Base-by-base conservation (phyloP, 2,797 vertebrate species). In the Clarias fuscus region DNA sequence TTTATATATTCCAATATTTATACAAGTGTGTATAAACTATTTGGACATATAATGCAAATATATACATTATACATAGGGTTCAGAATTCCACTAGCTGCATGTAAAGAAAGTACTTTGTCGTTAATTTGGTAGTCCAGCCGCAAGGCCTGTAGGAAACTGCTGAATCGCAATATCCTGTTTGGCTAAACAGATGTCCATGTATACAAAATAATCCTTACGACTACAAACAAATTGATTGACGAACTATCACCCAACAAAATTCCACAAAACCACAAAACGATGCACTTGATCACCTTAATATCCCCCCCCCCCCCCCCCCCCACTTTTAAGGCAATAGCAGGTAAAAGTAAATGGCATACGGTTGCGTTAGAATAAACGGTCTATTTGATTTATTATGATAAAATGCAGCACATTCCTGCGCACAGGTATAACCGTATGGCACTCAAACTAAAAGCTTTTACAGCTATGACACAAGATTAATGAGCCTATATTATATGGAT, bases 121-220 rank as follows among this genome's bases (percentile, higher is more conserved):
- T 56, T 70, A 65, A 53, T 40, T 53, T 67, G 78, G 37, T 82
- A 22, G 27, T 58, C 48, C 27, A 82, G 58, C 80, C 68, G 80
- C 68, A 82, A 68, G 18, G 8, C 64, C 27, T 82, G 6, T 56
- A 17, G 43, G 30, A 82, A 82, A 68, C 18, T 82, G 80, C 80
- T 82, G 80, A 82, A 70, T 58, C 48, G 27, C 22, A n/a, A 22
- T 27, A 80, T 78, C 75, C 82, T 72, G 30, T n/a, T 80, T 58
- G 56, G 84, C 82, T 76, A 73, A 68, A 62, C 72, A 71, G 20
- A 82, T 70, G 72, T 40, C 71, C 65, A 82, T 58, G 77, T 76
- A 84, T 58, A 81, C 78, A 85, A 64, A 82, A 62, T 53, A 80
- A 84, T 33, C 67, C 64, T 7, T 10, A 64, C 62, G 22, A 15